Conservation (phyloP, 37 sponge, comb jelly and placozoan genomes). For the Axinella damicornis region DNA sequence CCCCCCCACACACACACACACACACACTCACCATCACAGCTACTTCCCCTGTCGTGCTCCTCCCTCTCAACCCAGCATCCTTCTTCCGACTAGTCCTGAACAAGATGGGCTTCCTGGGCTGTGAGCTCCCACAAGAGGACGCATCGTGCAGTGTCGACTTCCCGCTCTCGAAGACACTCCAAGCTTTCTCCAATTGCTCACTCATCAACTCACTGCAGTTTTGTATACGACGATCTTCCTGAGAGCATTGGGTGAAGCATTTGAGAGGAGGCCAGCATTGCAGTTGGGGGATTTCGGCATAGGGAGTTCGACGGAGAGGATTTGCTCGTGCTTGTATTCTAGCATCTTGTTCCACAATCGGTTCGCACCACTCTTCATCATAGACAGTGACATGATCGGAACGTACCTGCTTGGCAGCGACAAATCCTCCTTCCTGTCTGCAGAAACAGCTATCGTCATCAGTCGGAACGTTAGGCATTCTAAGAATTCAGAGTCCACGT, state of each 20-base stretch:
- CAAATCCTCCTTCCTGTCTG: too few relatives aligned
- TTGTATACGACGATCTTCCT: background rate
- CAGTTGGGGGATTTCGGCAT: background rate
- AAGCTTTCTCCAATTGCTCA: conserved; percentile 26
- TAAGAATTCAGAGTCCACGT: conserved; percentile 75
- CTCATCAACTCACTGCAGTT: conserved; percentile 52
- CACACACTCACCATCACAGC: too few relatives aligned
- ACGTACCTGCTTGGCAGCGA: conserved; percentile 13
- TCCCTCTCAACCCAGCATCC: too few relatives aligned
- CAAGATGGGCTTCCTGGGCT: too few relatives aligned
- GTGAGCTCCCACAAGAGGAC: too few relatives aligned
- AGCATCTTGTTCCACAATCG: conserved; percentile 78
- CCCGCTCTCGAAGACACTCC: conserved; percentile 33
- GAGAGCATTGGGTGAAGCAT: too few relatives aligned
- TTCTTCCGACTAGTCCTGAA: too few relatives aligned
- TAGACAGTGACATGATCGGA: conserved; percentile 25
- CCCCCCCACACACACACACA: too few relatives aligned
- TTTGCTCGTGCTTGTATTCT: conserved; percentile 59
- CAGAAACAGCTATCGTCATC: conserved; percentile 32
- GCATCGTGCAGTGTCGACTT: conserved; percentile 7
- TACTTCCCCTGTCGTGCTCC: too few relatives aligned
- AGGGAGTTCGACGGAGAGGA: conserved; percentile 31
- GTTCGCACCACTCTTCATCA: conserved; percentile 82
- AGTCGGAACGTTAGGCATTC: conserved; percentile 63
- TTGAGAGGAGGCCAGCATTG: too few relatives aligned